These are phyloP conservation scores for Sceliomorpha sp. DNA, from an alignment of 2,888 invertebrate genomes.

Conservation along the genomic window DNA sequence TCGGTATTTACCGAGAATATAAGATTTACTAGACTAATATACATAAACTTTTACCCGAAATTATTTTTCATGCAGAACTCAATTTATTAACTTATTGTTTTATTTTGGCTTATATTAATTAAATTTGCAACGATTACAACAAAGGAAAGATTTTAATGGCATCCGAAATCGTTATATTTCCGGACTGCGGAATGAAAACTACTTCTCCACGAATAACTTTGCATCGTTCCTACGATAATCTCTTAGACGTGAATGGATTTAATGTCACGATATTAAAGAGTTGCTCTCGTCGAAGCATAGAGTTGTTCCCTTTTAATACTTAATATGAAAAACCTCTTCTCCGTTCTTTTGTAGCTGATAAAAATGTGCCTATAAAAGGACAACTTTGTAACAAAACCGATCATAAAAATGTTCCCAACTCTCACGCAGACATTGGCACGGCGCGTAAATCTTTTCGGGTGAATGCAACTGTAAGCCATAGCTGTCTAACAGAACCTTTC, in stretches of 20 bases:
- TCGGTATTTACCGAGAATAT: too few relatives aligned
- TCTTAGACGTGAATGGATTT: constrained; percentile 28
- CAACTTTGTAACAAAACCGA: constrained; percentile 74
- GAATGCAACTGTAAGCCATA: constrained; percentile 69
- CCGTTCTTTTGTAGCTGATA: constrained; percentile 38
- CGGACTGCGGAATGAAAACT: too few relatives aligned
- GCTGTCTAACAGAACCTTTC: constrained; percentile 63
- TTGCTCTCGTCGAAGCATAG: background rate
- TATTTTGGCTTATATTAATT: too few relatives aligned
- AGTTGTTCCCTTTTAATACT: background rate
- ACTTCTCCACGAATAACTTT: background rate
- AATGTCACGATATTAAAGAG: background rate
- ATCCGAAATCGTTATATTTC: too few relatives aligned
- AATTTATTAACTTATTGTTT: too few relatives aligned
- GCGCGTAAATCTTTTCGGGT: constrained; percentile 72
- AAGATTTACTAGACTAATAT: too few relatives aligned
- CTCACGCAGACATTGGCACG: constrained; percentile 56
- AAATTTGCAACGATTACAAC: too few relatives aligned
- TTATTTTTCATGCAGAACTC: too few relatives aligned
- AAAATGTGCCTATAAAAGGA: constrained; percentile 64
- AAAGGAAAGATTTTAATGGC: too few relatives aligned
- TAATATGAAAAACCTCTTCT: constrained; percentile 43
- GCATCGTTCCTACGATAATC: constrained; percentile 26
- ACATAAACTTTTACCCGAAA: too few relatives aligned
- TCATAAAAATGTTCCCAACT: constrained; percentile 73